Percentiles rank a stretch among this genome's conserved stretches.
Conservation (phyloP, 2,797 vertebrate species). For the Telmatherina bonti region DNA sequence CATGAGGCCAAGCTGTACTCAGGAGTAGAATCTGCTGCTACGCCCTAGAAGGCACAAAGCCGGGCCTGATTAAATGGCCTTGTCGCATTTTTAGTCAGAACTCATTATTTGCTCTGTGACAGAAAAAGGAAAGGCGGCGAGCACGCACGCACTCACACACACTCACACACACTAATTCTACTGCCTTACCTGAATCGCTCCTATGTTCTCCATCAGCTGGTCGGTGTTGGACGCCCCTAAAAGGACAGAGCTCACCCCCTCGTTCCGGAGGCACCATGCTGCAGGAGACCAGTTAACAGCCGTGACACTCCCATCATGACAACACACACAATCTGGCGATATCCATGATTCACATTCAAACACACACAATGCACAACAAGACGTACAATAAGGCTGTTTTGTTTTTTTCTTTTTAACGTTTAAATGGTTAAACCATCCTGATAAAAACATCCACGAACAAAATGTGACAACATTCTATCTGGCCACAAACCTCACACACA, state of each 20-base stretch:
- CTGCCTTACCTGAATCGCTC: slow-evolving; percentile 94
- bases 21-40: slow-evolving; percentile 51
- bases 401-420: background rate
- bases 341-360: slow-evolving; percentile 21
- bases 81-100: slow-evolving; percentile 22
- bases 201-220: slow-evolving; percentile 99
- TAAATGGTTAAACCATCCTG: background rate
- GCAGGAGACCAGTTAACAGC: slow-evolving; percentile 80
- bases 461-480: background rate
- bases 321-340: background rate
- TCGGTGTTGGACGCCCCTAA: slow-evolving; percentile 96
- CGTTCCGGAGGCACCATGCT: slow-evolving; percentile 98
- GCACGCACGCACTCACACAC: no score
- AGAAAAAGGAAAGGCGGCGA: background rate
- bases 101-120: slow-evolving; percentile 10
- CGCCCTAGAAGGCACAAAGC: slow-evolving; percentile 34
- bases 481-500: background rate
- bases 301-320: slow-evolving; percentile 64
- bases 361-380: background rate
- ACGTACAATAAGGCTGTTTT: background rate
- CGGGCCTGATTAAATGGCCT: slow-evolving; percentile 30
- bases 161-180: background rate
- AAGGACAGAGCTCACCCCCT: slow-evolving; percentile 96
- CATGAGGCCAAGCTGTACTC: slow-evolving; percentile 60
- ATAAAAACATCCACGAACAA: slow-evolving; percentile 3